Conservation (phyloP, 2,888 invertebrate species). For the Tetheella fluctuosa region DNA sequence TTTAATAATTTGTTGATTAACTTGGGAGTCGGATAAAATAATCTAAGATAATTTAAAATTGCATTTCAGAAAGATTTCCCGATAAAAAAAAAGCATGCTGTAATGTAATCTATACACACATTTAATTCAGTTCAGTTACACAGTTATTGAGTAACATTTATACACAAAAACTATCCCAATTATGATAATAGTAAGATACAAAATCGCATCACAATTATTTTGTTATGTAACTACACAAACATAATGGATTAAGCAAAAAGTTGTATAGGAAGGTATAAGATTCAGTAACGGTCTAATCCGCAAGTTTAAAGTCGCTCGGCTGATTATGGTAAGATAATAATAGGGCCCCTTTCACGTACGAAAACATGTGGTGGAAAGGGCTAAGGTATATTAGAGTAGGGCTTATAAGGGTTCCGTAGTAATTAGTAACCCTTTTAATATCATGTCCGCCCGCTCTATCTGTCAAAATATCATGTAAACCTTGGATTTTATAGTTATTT, state of each 20-base stretch:
- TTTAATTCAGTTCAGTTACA: too few relatives aligned
- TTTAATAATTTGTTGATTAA: too few relatives aligned
- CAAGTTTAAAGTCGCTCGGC: background rate
- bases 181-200: too few relatives aligned
- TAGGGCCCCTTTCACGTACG: background rate
- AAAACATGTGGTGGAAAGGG: slow-evolving; percentile 2
- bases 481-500: background rate
- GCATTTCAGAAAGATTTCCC: too few relatives aligned
- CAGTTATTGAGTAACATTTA: too few relatives aligned
- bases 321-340: slow-evolving; percentile 3
- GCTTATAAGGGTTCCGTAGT: background rate
- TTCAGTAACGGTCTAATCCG: background rate
- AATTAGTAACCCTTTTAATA: slow-evolving; percentile 7
- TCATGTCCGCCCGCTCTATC: background rate
- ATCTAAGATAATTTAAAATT: too few relatives aligned
- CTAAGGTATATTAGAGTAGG: slow-evolving; percentile 1
- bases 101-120: too few relatives aligned
- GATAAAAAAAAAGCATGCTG: too few relatives aligned
- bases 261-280: background rate
- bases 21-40: too few relatives aligned
- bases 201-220: background rate
- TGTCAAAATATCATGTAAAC: background rate
- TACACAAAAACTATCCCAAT: too few relatives aligned
- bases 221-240: background rate
- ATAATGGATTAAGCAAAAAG: background rate